These are phyloP conservation scores for Psophia crepitans DNA, from an alignment of 2,113 vertebrate species.

Conservation along the genomic window DNA sequence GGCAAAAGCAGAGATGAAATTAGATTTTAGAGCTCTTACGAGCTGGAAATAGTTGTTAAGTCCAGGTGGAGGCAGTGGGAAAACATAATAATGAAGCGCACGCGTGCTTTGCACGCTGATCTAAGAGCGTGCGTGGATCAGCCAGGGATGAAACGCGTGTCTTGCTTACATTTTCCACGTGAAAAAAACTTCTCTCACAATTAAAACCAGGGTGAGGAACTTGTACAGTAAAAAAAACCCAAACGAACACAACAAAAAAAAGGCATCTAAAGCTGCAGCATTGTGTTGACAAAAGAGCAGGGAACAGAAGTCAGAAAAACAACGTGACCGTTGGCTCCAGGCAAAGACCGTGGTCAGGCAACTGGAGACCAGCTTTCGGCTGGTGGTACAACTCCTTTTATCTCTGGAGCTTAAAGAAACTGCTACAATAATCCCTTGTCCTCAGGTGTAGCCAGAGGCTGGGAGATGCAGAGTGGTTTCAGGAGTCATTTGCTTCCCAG, in stretches of 20 bases:
- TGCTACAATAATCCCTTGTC: neutral
- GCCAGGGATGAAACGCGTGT: neutral
- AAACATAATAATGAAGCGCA: neutral
- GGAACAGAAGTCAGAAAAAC: neutral
- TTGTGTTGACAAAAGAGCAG: neutral
- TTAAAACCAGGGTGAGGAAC: neutral
- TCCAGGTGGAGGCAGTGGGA: slow-evolving; percentile 17
- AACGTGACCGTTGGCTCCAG: neutral
- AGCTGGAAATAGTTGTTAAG: slow-evolving; percentile 20
- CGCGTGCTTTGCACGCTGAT: neutral
- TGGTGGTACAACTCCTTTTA: neutral
- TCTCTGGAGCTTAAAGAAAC: neutral
- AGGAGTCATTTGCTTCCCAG: neutral
- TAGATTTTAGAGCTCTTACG: neutral
- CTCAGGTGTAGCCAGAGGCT: neutral
- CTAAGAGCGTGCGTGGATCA: neutral
- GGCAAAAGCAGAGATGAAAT: slow-evolving; percentile 46
- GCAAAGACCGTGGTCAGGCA: neutral
- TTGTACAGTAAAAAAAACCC: neutral
- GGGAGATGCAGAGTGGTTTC: neutral
- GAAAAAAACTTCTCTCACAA: neutral
- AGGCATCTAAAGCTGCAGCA: neutral
- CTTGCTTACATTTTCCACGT: neutral
- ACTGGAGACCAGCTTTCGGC: neutral
- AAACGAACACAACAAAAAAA: neutral